phyloP scores from a whole-genome alignment of 2,888 invertebrate species.

The Parnassius mnemosyne region DNA sequence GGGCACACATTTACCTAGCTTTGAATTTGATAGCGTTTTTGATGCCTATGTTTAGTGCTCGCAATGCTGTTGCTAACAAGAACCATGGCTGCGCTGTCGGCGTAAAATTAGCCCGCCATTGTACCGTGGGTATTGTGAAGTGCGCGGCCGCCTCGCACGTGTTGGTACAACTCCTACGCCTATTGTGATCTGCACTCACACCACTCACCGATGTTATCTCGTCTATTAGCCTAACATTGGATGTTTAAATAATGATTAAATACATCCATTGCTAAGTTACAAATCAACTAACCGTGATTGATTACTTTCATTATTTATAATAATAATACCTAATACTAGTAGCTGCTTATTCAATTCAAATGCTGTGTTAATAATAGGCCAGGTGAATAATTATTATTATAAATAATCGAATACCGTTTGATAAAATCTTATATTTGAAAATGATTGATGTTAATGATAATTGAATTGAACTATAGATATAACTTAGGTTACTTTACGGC shows the following conservation, averaged over 20 bases:
- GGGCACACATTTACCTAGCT: constrained; percentile 3
- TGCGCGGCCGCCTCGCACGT: constrained; percentile 53
- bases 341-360: constrained; percentile 33
- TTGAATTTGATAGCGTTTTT: constrained; percentile 23
- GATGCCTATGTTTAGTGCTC: constrained; percentile 42
- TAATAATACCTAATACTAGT: constrained; percentile 50
- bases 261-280: constrained; percentile 44
- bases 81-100: constrained; percentile 62
- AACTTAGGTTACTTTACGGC: too few species aligned
- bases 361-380: constrained; percentile 19
- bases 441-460: constrained; percentile 17
- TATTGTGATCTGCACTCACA: constrained; percentile 66
- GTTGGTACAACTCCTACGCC: constrained; percentile 74
- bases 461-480: neutral
- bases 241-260: constrained; percentile 64
- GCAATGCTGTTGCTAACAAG: constrained; percentile 46
- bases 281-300: constrained; percentile 59
- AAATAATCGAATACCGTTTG: constrained; percentile 14
- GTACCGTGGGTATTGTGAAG: constrained; percentile 43
- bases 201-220: constrained; percentile 70
- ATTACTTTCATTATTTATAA: constrained; percentile 53
- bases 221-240: constrained; percentile 56
- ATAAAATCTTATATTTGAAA: constrained; percentile 8
- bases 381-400: constrained; percentile 19
- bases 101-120: constrained; percentile 75